Base-by-base conservation (phyloP, 2,888 invertebrate genomes). In the Aspidiotus destructor region DNA sequence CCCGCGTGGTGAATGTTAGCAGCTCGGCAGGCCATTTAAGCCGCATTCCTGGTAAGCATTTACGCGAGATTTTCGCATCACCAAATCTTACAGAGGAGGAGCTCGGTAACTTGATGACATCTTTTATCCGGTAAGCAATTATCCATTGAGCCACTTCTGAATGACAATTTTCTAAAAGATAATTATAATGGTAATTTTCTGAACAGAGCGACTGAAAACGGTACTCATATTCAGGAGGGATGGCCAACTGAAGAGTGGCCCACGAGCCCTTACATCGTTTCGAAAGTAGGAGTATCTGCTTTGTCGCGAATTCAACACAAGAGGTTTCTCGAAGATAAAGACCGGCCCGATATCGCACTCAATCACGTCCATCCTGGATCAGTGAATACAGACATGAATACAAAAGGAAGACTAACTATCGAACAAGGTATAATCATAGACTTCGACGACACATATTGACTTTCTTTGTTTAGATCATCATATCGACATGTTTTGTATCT, bases 301-400 rank as follows among this genome's bases (percentile, higher is more conserved):
- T 75, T 89, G 70, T 82, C 85, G 1, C 79, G 81, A 70, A 81
- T 89, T 71, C 87, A 88, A 71, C 88, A 89, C 73, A 78, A 81
- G 69, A 74, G 80, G 52, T 79, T 88, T 13, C 77, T 83, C 71
- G 76, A 76, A 11, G 78, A 80, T 73, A 70, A 75, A 6, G 75
- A 77, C 13, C 74, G 79, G 0, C 80, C 83, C 77, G 85, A 86
- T 73, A 82, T 89, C 68, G 81, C 81, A 71, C 82, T 87, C 11
- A 89, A 89, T 77, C 79, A 84, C 3, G 86, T 86, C 2, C 86
- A 87, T 76, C 89, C 89, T 0, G 90, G 89, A 0, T 88, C 84
- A 75, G 89, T 90, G 0, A 82, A 82, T 72, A 91, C 90, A 0
- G 89, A 90, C 74, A 86, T 91, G 88, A 80, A 84, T 0, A 84